phyloP scores from a whole-genome alignment of 2,113 vertebrate species.

The Syrrhaptes paradoxus region DNA sequence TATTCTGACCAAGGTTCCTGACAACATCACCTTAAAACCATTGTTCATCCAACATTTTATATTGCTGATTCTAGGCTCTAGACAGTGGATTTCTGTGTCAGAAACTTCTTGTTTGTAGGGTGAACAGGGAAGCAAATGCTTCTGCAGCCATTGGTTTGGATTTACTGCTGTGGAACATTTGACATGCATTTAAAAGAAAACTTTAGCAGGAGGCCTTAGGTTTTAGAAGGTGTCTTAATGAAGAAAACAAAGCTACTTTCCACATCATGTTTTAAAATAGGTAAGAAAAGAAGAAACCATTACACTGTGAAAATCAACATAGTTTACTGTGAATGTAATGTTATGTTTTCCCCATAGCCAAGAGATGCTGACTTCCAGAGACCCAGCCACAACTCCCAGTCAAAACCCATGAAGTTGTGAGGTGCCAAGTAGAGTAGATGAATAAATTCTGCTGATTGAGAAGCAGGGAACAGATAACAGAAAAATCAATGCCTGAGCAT shows the following conservation, averaged over 20 bases:
- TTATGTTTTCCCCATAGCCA: not conserved
- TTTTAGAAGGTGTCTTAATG: not conserved
- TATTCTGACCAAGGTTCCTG: not conserved
- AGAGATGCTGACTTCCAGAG: not conserved
- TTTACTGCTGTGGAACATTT: not conserved
- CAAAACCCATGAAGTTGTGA: not conserved
- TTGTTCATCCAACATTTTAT: not conserved
- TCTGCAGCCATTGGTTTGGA: not conserved
- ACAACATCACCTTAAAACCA: not conserved
- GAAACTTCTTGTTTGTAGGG: not conserved
- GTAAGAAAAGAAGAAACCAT: not conserved
- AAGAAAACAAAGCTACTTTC: not conserved
- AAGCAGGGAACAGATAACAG: slow-evolving; percentile 19
- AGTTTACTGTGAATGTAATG: not conserved
- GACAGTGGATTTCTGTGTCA: not conserved
- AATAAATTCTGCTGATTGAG: slow-evolving; percentile 33
- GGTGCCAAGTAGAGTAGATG: not conserved
- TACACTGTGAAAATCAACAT: not conserved
- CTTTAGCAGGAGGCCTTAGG: not conserved
- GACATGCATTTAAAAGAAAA: not conserved
- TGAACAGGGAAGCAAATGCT: not conserved
- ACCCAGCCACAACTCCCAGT: not conserved
- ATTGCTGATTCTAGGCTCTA: not conserved
- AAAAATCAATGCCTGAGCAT: slow-evolving; percentile 23
- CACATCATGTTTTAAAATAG: not conserved